Conservation (phyloP, 35 echinoderm and acorn worm genomes). For the Hemicentrotus pulcherrimus region DNA sequence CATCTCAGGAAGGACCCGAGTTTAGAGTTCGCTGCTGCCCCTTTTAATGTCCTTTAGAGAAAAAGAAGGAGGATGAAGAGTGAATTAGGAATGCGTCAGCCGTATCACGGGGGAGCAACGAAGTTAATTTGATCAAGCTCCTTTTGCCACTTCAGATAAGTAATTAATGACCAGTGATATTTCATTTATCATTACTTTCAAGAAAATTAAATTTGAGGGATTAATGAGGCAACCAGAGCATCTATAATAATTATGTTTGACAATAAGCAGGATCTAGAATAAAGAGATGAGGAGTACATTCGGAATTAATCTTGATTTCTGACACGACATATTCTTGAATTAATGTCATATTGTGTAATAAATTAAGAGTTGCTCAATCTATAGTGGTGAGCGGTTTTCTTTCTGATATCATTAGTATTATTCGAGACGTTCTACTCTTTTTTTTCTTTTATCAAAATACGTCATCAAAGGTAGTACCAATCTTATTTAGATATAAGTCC, state of each 20-base stretch:
- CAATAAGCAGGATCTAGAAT: not conserved
- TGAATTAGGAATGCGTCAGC: not conserved
- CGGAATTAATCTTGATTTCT: not conserved
- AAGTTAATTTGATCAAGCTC: not conserved
- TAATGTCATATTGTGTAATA: not conserved
- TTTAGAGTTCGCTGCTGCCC: not conserved
- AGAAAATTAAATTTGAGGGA: not conserved
- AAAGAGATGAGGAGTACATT: not conserved
- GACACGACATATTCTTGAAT: not conserved
- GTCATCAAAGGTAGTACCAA: too few relatives aligned
- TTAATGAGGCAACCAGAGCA: not conserved
- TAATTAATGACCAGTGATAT: constrained; percentile 5
- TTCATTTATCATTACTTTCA: not conserved
- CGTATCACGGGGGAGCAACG: not conserved
- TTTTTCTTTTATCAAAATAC: not conserved
- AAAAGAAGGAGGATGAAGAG: not conserved
- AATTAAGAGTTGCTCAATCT: not conserved
- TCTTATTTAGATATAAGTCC: too few relatives aligned
- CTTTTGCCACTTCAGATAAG: not conserved
- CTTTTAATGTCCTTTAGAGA: not conserved
- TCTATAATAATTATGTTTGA: not conserved
- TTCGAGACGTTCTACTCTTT: too few relatives aligned
- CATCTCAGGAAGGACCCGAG: not conserved
- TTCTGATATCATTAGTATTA: too few relatives aligned
- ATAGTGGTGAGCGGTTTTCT: too few relatives aligned